Conservation (phyloP, 2,797 vertebrate species). For the Scyliorhinus canicula region DNA sequence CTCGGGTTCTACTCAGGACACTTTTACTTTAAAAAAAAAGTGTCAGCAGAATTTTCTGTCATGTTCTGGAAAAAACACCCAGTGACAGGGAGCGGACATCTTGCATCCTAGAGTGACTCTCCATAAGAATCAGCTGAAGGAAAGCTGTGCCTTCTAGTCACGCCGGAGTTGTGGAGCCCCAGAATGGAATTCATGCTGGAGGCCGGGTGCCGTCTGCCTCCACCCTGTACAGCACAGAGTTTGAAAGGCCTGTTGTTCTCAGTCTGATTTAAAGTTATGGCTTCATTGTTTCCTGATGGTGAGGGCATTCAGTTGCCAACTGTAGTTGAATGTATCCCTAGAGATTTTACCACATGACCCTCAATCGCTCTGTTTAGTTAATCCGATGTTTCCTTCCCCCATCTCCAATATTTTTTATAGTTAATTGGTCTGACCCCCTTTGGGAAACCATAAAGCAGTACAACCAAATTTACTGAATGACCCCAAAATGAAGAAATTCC, state of each 20-base stretch:
- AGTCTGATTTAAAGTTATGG: neutral
- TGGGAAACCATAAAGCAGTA: too few species aligned
- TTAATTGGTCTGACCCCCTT: neutral
- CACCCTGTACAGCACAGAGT: neutral
- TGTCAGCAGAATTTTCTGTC: neutral
- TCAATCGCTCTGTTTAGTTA: neutral
- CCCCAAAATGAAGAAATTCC: too few species aligned
- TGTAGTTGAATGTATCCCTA: too few species aligned
- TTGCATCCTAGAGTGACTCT: neutral
- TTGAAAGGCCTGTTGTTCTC: neutral
- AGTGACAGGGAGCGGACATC: neutral
- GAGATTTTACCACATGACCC: neutral
- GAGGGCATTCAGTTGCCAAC: neutral
- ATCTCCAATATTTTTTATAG: neutral
- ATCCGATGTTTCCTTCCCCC: neutral
- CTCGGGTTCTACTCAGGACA: too few species aligned
- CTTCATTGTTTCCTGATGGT: neutral
- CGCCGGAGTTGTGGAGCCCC: neutral
- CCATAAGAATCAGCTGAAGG: neutral
- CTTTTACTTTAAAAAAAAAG: neutral
- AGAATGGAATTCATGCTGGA: neutral
- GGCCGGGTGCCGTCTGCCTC: neutral
- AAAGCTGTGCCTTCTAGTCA: neutral
- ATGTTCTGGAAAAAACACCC: neutral
- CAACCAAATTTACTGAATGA: too few species aligned